These are phyloP conservation scores for Podarcis cretensis DNA, from an alignment of 2,113 vertebrate genomes.

Conservation along the genomic window DNA sequence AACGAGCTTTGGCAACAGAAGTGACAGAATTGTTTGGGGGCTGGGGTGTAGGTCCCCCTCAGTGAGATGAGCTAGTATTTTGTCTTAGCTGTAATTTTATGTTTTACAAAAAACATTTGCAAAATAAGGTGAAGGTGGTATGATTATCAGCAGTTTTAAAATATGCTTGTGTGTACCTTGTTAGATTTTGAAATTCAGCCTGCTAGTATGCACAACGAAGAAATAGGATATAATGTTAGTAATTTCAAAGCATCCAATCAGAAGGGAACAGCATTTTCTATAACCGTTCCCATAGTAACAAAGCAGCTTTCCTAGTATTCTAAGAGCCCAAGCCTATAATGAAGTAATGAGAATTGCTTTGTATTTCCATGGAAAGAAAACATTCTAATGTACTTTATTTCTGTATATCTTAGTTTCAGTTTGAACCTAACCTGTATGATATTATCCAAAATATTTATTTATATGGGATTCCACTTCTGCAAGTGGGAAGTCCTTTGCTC, in stretches of 20 bases:
- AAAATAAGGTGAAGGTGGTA: neutral
- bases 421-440: slow-evolving; percentile 19
- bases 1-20: slow-evolving; percentile 22
- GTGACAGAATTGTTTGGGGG: neutral
- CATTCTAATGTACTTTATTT: neutral
- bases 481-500: too few relatives aligned
- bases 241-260: slow-evolving; percentile 65
- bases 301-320: slow-evolving; percentile 62
- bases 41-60: neutral
- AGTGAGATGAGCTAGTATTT: slow-evolving; percentile 2
- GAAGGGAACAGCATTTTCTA: slow-evolving; percentile 64
- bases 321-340: slow-evolving; percentile 40
- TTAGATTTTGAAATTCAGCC: slow-evolving; percentile 43
- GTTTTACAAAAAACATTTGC: neutral
- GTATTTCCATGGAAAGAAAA: slow-evolving; percentile 45
- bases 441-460: neutral
- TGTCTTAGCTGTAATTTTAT: slow-evolving; percentile 41
- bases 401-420: slow-evolving; percentile 17
- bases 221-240: slow-evolving; percentile 51
- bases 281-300: slow-evolving; percentile 72
- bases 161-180: slow-evolving; percentile 9
- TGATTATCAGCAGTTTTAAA: slow-evolving; percentile 26
- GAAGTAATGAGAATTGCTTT: slow-evolving; percentile 29
- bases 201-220: slow-evolving; percentile 49
- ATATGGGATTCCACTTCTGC: neutral